Evolutionary conservation across 2,797 vertebrate species (phyloP), one percentile per base, ranked within the genome.

Genomic region (Aselliscus stoliczkanus): DNA sequence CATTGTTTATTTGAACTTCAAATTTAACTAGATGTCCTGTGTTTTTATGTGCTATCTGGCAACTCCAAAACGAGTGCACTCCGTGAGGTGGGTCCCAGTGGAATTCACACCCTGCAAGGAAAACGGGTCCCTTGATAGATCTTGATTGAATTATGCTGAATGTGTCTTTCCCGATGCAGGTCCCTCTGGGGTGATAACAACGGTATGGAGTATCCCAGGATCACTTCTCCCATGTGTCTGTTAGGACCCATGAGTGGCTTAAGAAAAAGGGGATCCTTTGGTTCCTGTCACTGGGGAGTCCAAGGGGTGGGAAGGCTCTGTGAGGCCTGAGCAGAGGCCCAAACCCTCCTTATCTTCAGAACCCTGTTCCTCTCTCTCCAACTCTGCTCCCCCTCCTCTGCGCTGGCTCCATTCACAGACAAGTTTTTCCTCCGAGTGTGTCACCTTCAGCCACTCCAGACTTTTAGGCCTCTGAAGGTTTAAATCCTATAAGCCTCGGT

Each of bases 351-450:
- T 27, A 23, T 15, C 54, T 6, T 6, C 42, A 42, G 13, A 15
- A 10, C 58, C 29, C 67, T 52, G 62, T 6, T 18, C 42, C 20
- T 23, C 58, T 39, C 56, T 31, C 37, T 67, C 56, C 67, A 42
- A 14, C 69, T 67, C 67, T 20, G 25, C 14, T 13, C 20, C 20
- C 31, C 31, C 17, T 60, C 29, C n/a, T 54, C 25, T n/a, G 50
- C 3, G 27, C 73, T 4, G 2, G 14, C n/a, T 50, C 79, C 31
- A 4, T 5, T 39, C 70, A 77, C 17, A 23, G 3, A 14, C 12
- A 14, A 13, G 18, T 1, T n/a, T 18, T 6, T 9, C n/a, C 42
- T 37, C 39, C 1, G 1, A 31, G 10, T 1, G 2, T 1, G 3
- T 12, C 60, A 1, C 80, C 44, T 56, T 14, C 7, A 0, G 7